Conservation (phyloP, 2,797 vertebrate genomes). For the Cirrhinus mrigala region DNA sequence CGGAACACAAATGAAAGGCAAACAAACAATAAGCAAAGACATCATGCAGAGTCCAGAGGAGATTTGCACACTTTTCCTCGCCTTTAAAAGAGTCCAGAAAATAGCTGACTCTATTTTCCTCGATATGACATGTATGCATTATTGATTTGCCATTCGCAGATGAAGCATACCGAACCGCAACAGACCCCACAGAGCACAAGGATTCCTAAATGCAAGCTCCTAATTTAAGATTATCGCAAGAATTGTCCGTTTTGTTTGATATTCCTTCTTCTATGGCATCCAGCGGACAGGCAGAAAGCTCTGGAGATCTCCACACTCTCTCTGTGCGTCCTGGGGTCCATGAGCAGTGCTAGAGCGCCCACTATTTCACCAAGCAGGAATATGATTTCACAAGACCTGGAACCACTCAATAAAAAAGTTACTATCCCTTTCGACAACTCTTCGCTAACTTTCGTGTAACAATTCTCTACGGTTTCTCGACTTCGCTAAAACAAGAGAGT, state of each 20-base stretch:
- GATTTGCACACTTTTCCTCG: conserved; percentile 31
- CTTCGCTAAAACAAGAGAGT: conserved; percentile 59
- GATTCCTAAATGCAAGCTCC: conserved; percentile 64
- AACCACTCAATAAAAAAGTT: conserved; percentile 87
- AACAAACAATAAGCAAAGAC: conserved; percentile 43
- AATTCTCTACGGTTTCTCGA: conserved; percentile 58
- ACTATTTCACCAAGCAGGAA: conserved; percentile 93
- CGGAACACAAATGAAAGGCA: conserved; percentile 17
- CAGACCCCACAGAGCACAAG: conserved; percentile 59
- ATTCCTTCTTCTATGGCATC: conserved; percentile 70
- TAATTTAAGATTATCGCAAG: conserved; percentile 55
- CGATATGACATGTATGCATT: conserved; percentile 67
- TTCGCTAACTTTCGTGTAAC: conserved; percentile 84
- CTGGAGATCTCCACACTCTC: conserved; percentile 68
- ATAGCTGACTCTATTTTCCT: conserved; percentile 70
- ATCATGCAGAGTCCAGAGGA: conserved; percentile 8
- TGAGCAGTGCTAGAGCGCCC: conserved; percentile 93
- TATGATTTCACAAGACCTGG: conserved; percentile 90
- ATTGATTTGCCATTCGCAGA: conserved; percentile 81
- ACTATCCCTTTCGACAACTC: conserved; percentile 88
- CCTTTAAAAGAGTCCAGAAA: conserved; percentile 65
- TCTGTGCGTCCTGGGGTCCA: conserved; percentile 72
- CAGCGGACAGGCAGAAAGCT: conserved; percentile 61
- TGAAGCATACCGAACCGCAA: conserved; percentile 68
- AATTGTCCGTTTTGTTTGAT: conserved; percentile 70